Base-by-base conservation (phyloP, 2,888 invertebrate species). In the Macrostomum cliftonense region DNA sequence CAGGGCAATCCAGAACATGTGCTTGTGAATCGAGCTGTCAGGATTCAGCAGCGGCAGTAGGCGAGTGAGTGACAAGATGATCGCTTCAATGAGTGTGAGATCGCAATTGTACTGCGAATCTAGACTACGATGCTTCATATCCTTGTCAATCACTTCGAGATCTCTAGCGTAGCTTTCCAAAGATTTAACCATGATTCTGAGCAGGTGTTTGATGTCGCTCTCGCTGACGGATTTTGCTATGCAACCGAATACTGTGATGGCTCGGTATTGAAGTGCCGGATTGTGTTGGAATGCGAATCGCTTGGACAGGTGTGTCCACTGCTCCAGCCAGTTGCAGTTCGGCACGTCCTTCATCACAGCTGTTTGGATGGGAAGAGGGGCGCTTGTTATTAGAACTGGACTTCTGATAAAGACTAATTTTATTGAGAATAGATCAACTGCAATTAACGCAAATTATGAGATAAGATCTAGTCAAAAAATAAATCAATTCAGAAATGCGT, bases 201-300 rank as follows among this genome's bases (percentile, higher is more conserved):
- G 73, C 1, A 95, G 73, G 62, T 91, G 89, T 62, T 91, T 93
- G 65, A 95, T 85, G 62, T 95, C 93, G 1, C 67, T 67, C 58
- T 75, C 75, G 2, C 68, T 68, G 28, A 73, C 70, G n/a, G 68
- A 63, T 58, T 75, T 74, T 74, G 89, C 87, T 52, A 95, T 93
- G 63, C 93, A 95, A 39, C 95, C 93, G 65, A 87, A 93, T 1
- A 93, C 93, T 54, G 95, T 93, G 5, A 95, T 76, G 0, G 95
- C 95, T 53, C 95, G 74, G 0, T 95, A 93, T 63, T 95, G 95
- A 2, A 95, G 71, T 0, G 93, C 91, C 0, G 93, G 93, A 69
- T 95, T 95, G 72, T 85, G 91, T 68, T 88, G 88, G 70, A 91
- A 91, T 0, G 95, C 95, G 71, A 95, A 91, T 28, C 28, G 63